Conservation (phyloP, 2,113 vertebrate genomes). For the Rostratula benghalensis region DNA sequence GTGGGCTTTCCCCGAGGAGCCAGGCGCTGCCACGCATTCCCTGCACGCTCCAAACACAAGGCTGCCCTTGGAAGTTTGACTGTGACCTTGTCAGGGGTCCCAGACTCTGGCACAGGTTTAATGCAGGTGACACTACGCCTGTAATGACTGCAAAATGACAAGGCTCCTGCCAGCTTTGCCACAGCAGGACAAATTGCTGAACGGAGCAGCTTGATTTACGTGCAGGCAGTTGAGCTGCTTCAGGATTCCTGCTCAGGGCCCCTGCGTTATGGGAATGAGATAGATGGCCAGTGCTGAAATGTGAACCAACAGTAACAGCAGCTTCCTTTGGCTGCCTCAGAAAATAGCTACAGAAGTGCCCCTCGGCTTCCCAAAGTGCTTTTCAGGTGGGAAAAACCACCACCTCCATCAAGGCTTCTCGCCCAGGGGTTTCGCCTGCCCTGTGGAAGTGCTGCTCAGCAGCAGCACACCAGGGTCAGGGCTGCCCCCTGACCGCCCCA, state of each 20-base stretch:
- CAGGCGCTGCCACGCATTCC: accelerated
- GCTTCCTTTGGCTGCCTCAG: neutral
- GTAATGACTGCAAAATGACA: accelerated
- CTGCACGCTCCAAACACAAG: accelerated
- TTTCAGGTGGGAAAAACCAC: neutral
- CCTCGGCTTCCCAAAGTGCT: accelerated
- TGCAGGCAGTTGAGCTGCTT: neutral
- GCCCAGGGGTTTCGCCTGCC: accelerated
- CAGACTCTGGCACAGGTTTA: neutral
- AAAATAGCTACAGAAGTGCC: neutral
- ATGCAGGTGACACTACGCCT: neutral
- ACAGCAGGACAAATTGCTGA: accelerated
- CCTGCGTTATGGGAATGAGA: neutral
- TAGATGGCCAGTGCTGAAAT: accelerated
- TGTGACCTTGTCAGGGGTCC: accelerated
- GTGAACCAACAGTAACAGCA: neutral
- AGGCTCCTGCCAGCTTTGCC: neutral
- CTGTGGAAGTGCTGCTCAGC: neutral
- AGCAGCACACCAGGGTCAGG: neutral
- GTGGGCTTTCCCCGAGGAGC: neutral
- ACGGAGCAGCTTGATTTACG: neutral
- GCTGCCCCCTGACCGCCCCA: accelerated
- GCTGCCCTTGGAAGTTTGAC: neutral
- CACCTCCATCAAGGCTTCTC: accelerated
- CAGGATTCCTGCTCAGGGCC: neutral